Evolutionary conservation across 2,113 vertebrate species (phyloP).

Genomic region (Myanophis thanlyinensis): DNA sequence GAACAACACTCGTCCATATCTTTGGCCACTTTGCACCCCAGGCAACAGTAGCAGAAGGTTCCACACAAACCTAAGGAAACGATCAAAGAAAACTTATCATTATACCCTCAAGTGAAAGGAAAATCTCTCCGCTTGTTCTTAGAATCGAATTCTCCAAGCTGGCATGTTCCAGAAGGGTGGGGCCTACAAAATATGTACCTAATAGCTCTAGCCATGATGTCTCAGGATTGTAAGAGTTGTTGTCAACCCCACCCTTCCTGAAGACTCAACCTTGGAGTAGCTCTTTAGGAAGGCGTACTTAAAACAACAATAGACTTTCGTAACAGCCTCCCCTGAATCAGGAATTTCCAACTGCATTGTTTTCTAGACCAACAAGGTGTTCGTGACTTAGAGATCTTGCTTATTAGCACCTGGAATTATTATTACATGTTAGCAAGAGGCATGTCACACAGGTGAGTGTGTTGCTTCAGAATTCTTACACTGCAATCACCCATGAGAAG

Average conservation of each 20-base stretch:
- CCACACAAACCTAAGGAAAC: slow-evolving; percentile 70
- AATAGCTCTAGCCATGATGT: background rate
- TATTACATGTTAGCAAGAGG: background rate
- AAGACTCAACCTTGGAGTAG: background rate
- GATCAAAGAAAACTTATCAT: background rate
- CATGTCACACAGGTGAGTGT: background rate
- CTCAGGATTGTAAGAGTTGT: background rate
- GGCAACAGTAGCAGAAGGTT: slow-evolving; percentile 62
- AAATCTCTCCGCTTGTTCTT: background rate
- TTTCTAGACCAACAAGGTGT: background rate
- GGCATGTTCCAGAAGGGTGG: background rate
- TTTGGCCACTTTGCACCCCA: slow-evolving; percentile 70
- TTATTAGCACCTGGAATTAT: background rate
- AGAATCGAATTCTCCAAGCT: background rate
- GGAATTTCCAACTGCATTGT: background rate
- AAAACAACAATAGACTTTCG: background rate
- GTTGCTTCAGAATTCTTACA: too few species aligned
- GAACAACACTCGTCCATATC: slow-evolving; percentile 83
- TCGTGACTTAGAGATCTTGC: background rate
- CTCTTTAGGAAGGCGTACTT: background rate
- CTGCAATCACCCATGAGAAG: background rate
- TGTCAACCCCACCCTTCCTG: background rate
- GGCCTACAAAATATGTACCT: background rate
- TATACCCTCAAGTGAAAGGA: background rate
- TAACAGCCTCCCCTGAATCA: background rate